A percentile compares a stretch with the other conserved stretches of the same genome.
Evolutionary conservation across 2,888 invertebrate species (phyloP).

Genomic region (Lycaena phlaeas): DNA sequence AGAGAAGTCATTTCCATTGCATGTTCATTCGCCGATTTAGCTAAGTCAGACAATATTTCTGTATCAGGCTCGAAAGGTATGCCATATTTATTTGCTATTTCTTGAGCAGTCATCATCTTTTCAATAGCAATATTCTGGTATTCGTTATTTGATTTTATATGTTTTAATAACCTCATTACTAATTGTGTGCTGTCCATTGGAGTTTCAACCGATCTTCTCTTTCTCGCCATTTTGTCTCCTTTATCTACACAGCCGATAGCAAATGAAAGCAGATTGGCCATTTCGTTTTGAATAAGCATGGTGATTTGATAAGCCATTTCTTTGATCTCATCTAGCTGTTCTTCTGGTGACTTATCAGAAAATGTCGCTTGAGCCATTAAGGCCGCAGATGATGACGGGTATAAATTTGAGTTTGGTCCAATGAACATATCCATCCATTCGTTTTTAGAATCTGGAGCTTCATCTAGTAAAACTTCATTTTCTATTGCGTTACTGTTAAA

Average conservation of each 20-base stretch:
- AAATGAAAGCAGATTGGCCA: slow-evolving; percentile 42
- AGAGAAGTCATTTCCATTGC: slow-evolving; percentile 46
- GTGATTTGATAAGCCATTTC: slow-evolving; percentile 45
- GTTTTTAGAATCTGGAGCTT: slow-evolving; percentile 27
- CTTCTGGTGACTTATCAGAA: slow-evolving; percentile 45
- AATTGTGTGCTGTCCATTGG: slow-evolving; percentile 53
- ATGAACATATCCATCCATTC: slow-evolving; percentile 46
- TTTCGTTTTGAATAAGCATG: slow-evolving; percentile 42
- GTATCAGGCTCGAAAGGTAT: slow-evolving; percentile 54
- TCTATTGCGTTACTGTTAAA: not conserved
- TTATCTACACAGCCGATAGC: slow-evolving; percentile 35
- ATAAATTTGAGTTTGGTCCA: slow-evolving; percentile 27
- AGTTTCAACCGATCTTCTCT: slow-evolving; percentile 44
- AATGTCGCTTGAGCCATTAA: slow-evolving; percentile 45
- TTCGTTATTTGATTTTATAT: slow-evolving; percentile 58
- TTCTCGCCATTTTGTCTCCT: slow-evolving; percentile 33
- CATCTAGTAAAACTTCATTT: slow-evolving; percentile 27
- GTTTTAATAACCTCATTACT: slow-evolving; percentile 48
- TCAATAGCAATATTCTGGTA: slow-evolving; percentile 64
- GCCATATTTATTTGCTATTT: slow-evolving; percentile 60
- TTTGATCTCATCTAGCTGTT: slow-evolving; percentile 53
- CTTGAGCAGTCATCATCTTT: slow-evolving; percentile 64
- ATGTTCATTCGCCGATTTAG: slow-evolving; percentile 48
- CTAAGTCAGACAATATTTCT: slow-evolving; percentile 51
- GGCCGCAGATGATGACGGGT: slow-evolving; percentile 38